Conservation (phyloP, 2,113 vertebrate species). For the Phasianus colchicus region DNA sequence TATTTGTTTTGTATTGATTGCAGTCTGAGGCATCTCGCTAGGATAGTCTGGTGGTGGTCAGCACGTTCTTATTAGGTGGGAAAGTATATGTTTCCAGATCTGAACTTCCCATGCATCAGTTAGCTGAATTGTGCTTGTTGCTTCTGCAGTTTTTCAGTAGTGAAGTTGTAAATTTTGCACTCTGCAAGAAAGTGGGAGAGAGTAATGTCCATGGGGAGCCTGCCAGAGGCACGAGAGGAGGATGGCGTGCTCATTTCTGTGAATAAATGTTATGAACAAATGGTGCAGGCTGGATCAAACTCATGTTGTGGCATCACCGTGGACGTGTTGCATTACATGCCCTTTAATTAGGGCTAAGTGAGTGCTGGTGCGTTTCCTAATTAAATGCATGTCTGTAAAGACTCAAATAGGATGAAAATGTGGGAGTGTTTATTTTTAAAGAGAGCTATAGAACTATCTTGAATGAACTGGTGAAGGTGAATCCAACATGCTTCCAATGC, state of each 20-base stretch:
- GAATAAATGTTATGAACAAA: constrained; percentile 38
- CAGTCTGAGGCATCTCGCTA: constrained; percentile 47
- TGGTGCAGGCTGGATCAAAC: constrained; percentile 4
- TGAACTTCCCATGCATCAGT: constrained; percentile 50
- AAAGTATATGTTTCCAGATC: constrained; percentile 59
- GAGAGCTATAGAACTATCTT: background rate
- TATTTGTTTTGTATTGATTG: constrained; percentile 74
- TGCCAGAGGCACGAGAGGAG: constrained; percentile 3
- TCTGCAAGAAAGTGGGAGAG: background rate
- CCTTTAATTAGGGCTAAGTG: constrained; percentile 60
- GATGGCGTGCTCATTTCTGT: background rate
- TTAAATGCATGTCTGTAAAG: constrained; percentile 10
- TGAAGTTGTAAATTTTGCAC: background rate
- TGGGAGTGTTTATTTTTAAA: constrained; percentile 21
- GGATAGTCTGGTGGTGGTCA: constrained; percentile 59
- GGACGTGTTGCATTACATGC: background rate
- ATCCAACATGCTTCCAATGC: background rate
- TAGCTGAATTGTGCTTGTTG: constrained; percentile 55
- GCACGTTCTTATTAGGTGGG: constrained; percentile 55
- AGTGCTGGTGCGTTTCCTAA: constrained; percentile 32
- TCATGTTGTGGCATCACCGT: constrained; percentile 1
- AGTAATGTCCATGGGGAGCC: constrained; percentile 34
- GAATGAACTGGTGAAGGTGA: constrained; percentile 15
- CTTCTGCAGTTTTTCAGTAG: constrained; percentile 54
- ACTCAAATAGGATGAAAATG: constrained; percentile 20